Evolutionary conservation across 1,140 invertebrate species (phyloP), one percentile per base, ranked within the genome.

Genomic region (Geopemphigus sp.): DNA sequence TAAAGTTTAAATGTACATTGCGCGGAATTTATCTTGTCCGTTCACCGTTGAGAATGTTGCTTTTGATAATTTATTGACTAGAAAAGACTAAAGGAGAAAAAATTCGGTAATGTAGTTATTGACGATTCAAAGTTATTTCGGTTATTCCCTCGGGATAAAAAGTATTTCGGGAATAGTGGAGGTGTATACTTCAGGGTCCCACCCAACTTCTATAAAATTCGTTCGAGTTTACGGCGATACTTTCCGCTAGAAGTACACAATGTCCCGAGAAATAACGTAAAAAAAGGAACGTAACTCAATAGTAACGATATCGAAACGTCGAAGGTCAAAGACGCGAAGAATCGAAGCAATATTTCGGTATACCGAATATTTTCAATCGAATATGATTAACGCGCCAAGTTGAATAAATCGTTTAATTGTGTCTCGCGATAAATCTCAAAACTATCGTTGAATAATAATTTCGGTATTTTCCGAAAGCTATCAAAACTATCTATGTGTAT

Each of bases 121-220:
- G 66, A 68, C 39, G 45, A 50, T 68, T 68, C 66, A 68, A 68
- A 68, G 22, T 68, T 68, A 68, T 50, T 68, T 68, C 15, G 39
- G 14, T 68, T n/a, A 32, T 15, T 68, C 66, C 66, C 39, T 68
- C 6, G 66, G 24, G 45, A 24, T 22, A 50, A 68, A 68, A 68
- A 24, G 66, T 68, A 68, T 68, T 68, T 22, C 66, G 24, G 39
- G 39, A 39, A 47, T 8, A 26, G 66, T 39, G 50, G 50, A 68
- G 14, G 22, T n/a, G n/a, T 68, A 68, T 68, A 50, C 66, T 68
- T 50, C 17, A n/a, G 66, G 22, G 66, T 68, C 66, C 47, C 66
- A 68, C 66, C 66, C 45, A 50, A 68, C 66, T 68, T 68, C 66
- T 17, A 68, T 22, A 68, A 68, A 68, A 68, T 68, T 68, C 64